Percentiles rank a stretch among this genome's conserved stretches.
phyloP scores from a whole-genome alignment of 2,113 vertebrate species.

The Actenoides hombroni region DNA sequence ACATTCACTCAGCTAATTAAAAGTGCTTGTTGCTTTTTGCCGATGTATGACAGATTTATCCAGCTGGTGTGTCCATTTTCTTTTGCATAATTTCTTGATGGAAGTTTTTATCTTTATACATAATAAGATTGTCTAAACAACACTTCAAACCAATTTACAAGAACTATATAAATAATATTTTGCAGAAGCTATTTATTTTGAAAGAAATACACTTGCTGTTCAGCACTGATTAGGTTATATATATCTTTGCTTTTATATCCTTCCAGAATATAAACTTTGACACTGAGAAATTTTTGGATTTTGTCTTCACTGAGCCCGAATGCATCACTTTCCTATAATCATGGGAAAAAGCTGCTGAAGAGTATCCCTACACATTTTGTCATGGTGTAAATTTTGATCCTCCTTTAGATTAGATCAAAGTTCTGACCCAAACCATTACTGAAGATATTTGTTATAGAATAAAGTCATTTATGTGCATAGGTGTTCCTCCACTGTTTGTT shows the following conservation, averaged over 20 bases:
- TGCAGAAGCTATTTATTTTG: constrained; percentile 60
- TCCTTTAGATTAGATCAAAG: not conserved
- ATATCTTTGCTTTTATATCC: not conserved
- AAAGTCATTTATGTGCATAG: not conserved
- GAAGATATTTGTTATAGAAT: not conserved
- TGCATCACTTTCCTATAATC: not conserved
- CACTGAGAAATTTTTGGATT: not conserved
- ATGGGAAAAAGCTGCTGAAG: not conserved
- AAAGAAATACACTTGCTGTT: constrained; percentile 37
- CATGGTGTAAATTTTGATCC: not conserved
- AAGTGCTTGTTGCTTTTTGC: constrained; percentile 86
- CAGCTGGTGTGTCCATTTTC: constrained; percentile 89
- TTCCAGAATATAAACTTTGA: not conserved
- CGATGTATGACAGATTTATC: constrained; percentile 87
- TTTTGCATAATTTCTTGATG: constrained; percentile 81
- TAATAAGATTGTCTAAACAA: constrained; percentile 81
- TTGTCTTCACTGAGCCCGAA: not conserved
- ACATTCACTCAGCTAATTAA: constrained; percentile 99
- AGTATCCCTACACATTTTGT: not conserved
- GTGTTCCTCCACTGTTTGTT: not conserved
- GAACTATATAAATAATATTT: constrained; percentile 72
- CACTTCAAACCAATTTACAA: constrained; percentile 70
- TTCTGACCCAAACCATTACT: not conserved
- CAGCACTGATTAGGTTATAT: constrained; percentile 3
- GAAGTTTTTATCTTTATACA: constrained; percentile 80